Evolutionary conservation across 35 echinoderm and acorn worm species (phyloP).

Genomic region (Holothuria glaberrima): DNA sequence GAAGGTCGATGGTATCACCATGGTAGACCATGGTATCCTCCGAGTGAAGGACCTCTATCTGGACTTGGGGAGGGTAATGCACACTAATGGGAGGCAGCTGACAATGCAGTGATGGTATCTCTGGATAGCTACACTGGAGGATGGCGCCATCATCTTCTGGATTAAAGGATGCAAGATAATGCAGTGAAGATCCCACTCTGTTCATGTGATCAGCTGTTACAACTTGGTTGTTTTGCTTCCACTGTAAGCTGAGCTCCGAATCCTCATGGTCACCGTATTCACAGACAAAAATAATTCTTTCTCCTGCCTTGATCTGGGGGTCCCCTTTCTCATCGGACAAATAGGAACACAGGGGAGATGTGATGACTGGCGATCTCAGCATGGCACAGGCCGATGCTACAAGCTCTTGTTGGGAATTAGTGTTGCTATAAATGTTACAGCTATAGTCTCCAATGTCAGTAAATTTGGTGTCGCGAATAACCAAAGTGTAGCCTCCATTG

Average conservation of each 20-base stretch:
- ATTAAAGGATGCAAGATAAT: background rate
- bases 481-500: slow-evolving; percentile 2
- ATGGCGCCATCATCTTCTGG: background rate
- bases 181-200: background rate
- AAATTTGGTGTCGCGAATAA: background rate
- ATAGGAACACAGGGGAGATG: background rate
- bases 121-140: slow-evolving; percentile 15
- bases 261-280: background rate
- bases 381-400: background rate
- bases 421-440: slow-evolving; percentile 1
- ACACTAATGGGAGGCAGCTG: background rate
- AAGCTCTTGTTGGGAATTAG: background rate
- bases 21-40: background rate
- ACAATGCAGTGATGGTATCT: slow-evolving; percentile 14
- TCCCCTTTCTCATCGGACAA: background rate
- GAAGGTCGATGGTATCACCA: background rate
- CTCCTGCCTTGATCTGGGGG: background rate
- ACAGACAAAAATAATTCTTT: slow-evolving; percentile 6
- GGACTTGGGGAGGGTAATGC: slow-evolving; percentile 3
- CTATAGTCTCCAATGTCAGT: slow-evolving; percentile 20
- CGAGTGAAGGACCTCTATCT: background rate
- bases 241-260: background rate
- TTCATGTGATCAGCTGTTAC: background rate
- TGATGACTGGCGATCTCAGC: background rate
- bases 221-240: background rate